Conservation (phyloP, 2,797 vertebrate species). For the Amblyopsis hoosieri region DNA sequence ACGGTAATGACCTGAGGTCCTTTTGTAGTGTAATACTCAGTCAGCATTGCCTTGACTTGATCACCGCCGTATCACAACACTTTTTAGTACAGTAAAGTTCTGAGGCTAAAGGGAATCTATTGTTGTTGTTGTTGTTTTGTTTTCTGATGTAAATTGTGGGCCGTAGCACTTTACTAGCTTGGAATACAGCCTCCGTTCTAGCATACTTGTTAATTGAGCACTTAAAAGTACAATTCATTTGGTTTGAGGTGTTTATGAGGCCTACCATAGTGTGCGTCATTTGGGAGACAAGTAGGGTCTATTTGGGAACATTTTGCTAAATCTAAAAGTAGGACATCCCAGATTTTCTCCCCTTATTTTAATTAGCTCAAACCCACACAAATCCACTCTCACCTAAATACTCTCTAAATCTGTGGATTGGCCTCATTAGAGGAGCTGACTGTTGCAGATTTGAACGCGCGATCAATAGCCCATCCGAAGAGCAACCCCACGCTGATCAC, state of each 20-base stretch:
- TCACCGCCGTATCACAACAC: slow-evolving; percentile 32
- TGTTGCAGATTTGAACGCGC: slow-evolving; percentile 41
- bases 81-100: slow-evolving; percentile 25
- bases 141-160: slow-evolving; percentile 47
- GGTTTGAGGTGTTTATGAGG: slow-evolving; percentile 45
- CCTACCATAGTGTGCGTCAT: slow-evolving; percentile 51
- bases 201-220: background rate
- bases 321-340: slow-evolving; percentile 58
- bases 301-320: slow-evolving; percentile 47
- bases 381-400: slow-evolving; percentile 64
- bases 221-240: slow-evolving; percentile 36
- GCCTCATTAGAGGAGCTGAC: slow-evolving; percentile 66
- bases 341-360: slow-evolving; percentile 49
- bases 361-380: slow-evolving; percentile 67
- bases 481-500: slow-evolving; percentile 64
- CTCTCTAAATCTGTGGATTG: slow-evolving; percentile 63
- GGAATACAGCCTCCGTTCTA: background rate
- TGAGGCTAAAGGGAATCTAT: too few relatives aligned
- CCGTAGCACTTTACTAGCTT: slow-evolving; percentile 7
- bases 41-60: slow-evolving; percentile 59
- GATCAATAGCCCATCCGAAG: slow-evolving; percentile 68
- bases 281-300: slow-evolving; percentile 66
- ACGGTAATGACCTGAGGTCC: slow-evolving; percentile 48
- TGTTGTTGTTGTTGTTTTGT: background rate
- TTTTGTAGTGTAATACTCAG: slow-evolving; percentile 66